These are phyloP conservation scores for Stenodema calcarata DNA, from an alignment of 2,888 invertebrate species.

Conservation along the genomic window DNA sequence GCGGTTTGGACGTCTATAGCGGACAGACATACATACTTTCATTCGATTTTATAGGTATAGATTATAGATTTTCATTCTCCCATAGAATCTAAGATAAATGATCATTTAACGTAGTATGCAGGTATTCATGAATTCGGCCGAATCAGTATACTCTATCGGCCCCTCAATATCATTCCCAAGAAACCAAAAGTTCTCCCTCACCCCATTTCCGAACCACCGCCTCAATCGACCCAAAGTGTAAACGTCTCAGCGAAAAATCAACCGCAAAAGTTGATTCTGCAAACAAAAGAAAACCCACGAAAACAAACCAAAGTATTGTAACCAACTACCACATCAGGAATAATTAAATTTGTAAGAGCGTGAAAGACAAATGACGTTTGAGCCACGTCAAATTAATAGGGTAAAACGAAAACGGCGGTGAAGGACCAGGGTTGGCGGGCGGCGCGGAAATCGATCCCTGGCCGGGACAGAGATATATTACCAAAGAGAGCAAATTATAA, in stretches of 20 bases:
- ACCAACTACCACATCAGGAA: background rate
- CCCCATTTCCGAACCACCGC: too few species aligned
- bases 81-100: too few species aligned
- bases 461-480: slow-evolving; percentile 42
- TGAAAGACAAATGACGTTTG: slow-evolving; percentile 25
- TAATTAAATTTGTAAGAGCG: slow-evolving; percentile 25
- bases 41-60: too few species aligned
- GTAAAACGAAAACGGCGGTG: slow-evolving; percentile 1
- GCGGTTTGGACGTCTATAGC: too few species aligned
- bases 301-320: background rate
- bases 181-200: too few species aligned
- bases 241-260: background rate
- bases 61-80: too few species aligned
- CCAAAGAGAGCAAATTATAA: slow-evolving; percentile 39
- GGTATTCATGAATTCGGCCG: too few species aligned
- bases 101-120: too few species aligned
- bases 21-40: too few species aligned
- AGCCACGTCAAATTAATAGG: slow-evolving; percentile 8
- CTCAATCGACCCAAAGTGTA: background rate
- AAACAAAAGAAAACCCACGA: background rate
- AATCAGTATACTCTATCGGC: too few species aligned
- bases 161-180: too few species aligned
- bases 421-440: background rate
- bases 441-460: slow-evolving; percentile 15
- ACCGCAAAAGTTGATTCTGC: background rate